Evolutionary conservation across 2,797 vertebrate genomes (phyloP).

Genomic region (Phoebastria nigripes): DNA sequence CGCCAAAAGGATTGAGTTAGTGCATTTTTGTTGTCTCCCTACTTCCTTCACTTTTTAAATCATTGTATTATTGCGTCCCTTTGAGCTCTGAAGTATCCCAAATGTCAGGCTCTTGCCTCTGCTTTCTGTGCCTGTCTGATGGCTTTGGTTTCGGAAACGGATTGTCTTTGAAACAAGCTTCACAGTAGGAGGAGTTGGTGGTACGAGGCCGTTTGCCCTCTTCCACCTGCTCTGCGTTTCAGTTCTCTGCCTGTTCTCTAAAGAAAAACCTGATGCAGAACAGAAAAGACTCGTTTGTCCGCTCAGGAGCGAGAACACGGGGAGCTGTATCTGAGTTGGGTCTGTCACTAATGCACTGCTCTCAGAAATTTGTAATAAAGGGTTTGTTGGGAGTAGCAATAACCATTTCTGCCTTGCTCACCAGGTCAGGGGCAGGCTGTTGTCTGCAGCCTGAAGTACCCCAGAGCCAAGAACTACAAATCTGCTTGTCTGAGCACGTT

Average conservation of each 20-base stretch:
- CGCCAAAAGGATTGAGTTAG: background rate
- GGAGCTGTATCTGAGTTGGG: background rate
- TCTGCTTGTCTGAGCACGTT: background rate
- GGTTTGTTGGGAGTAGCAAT: background rate
- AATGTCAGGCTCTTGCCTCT: background rate
- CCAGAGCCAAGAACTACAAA: background rate
- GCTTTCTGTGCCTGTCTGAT: background rate
- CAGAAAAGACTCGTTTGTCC: rapidly evolving
- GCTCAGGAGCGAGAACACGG: rapidly evolving
- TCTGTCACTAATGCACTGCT: background rate
- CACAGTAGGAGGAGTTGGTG: background rate
- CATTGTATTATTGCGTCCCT: background rate
- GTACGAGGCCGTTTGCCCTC: background rate
- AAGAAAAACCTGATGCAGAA: background rate
- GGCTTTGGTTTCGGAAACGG: rapidly evolving
- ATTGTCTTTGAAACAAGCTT: background rate
- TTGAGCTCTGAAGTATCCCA: background rate
- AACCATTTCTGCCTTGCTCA: background rate
- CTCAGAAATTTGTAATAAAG: background rate
- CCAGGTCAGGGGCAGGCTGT: background rate
- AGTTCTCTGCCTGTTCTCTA: background rate
- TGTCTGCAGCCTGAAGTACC: background rate
- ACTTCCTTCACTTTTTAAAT: no score
- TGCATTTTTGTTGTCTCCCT: background rate
- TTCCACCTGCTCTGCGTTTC: background rate